Base-by-base conservation (phyloP, 2,888 invertebrate genomes). In the Sepiola atlantica region DNA sequence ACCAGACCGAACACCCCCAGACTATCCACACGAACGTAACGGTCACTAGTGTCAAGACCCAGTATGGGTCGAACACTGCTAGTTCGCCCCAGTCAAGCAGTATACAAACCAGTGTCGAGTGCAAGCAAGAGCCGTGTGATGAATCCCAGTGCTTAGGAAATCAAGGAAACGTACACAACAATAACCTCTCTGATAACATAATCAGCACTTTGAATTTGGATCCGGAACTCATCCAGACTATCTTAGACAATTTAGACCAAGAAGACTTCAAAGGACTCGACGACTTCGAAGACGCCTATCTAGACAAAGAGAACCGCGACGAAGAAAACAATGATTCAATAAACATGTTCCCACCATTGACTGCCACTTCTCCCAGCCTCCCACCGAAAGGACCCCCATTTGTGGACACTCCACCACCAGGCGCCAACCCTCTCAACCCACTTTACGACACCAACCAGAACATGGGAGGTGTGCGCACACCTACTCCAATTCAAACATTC, bases 1-100 rank as follows among this genome's bases (percentile, higher is more conserved):
- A 94, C 35, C 93, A 92, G 94, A 98, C 98, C 93, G 98, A 98
- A 97, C 98, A 98, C 97, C 98, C 98, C 94, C 98, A 99, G 97
- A 98, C 99, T 97, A 99, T 99, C 98, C 96, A 96, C 94, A 99
- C 99, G 95, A 99, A 99, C 98, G 99, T 99, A 94, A 99, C 99
- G 94, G 99, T 99, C 95, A 99, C 99, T 94, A 96, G 97, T 77
- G 93, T 93, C n/a, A 98, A 99, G 97, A 98, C 99, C 97, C 95
- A 94, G 92, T 95, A 95, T 94, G 94, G 94, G 93, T 91, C 95
- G 3, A 35, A 24, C 21, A 92, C 45, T 32, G 35, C 90, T 14
- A 94, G 94, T 61, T 94, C 95, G 10, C 95, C 94, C 6, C 94
- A 95, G 92, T 93, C 94, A 55, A 93, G 95, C 90, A 94, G 93